Base-by-base conservation (phyloP, 2,797 vertebrate genomes). In the Zonotrichia albicollis region DNA sequence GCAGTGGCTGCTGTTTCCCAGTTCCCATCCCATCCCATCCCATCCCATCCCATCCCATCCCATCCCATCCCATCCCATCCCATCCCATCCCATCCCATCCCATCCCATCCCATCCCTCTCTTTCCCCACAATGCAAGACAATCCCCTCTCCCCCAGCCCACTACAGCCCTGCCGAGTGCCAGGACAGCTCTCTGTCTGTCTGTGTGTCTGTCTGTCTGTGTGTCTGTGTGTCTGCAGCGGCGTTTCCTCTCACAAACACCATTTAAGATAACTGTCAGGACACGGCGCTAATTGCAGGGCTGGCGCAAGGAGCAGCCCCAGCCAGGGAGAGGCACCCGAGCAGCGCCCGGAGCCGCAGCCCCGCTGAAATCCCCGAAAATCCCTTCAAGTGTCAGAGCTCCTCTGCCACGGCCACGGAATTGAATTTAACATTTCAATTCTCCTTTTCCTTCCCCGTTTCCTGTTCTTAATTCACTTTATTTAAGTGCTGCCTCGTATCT, bases 261-360 rank as follows among this genome's bases (percentile, higher is more conserved):
- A 66, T 43, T 78, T 57, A n/a, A 40, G 91, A 46, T 84, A 96
- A 91, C 92, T 90, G 90, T 78, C 71, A 1, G 68, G n/a, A 48
- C 8, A 80, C 16, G 16, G 64, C 57, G 0, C 50, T 94, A 89
- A 95, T 93, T 93, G 94, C 89, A 90, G 94, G 38, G 9, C 51
- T 26, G 0, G 29, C 16, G 48, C 65, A 5, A 2, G 3, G 32
- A 42, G 73, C 2, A 3, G 2, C 27, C 53, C 17, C 12, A 2
- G 42, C 57, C 9, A 0, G 51, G 46, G 22, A 25, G 1, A 6
- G 34, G 62, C 1, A 0, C 3, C 58, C 2, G 5, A 5, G 3
- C 34, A 2, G 38, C 14, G 2, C 26, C n/a, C 6, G n/a, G 54
- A 22, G 57, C 40, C 40, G 27, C 3, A 26, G 57, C 40, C 57